phyloP scores from a whole-genome alignment of 2,888 invertebrate genomes.

The Sipunculus nudus region DNA sequence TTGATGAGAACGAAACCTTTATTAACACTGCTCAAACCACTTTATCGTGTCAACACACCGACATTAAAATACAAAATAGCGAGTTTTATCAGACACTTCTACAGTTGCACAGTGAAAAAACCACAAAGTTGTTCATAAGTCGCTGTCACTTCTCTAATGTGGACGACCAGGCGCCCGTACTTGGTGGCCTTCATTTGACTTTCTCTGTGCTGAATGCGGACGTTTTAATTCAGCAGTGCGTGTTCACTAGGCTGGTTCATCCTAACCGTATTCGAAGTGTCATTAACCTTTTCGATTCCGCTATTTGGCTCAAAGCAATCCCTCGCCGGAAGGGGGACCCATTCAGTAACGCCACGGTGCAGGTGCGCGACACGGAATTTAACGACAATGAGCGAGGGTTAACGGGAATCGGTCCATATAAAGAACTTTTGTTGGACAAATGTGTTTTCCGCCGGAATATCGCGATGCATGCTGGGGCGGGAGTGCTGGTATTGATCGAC shows the following conservation, averaged over 20 bases:
- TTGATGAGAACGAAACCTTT: constrained; percentile 16
- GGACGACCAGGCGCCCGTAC: background rate
- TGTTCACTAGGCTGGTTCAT: constrained; percentile 28
- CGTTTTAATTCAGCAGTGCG: constrained; percentile 23
- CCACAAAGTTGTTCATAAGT: constrained; percentile 4
- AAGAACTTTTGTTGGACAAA: constrained; percentile 13
- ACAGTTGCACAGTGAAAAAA: constrained; percentile 6
- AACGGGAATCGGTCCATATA: constrained; percentile 32
- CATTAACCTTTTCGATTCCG: constrained; percentile 37
- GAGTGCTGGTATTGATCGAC: constrained; percentile 28
- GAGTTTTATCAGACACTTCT: constrained; percentile 27
- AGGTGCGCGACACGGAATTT: constrained; percentile 26
- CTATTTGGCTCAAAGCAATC: constrained; percentile 34
- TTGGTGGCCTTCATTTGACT: constrained; percentile 31
- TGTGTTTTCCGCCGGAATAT: constrained; percentile 27
- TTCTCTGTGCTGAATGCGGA: constrained; percentile 17
- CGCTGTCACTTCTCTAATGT: constrained; percentile 18
- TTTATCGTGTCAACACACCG: constrained; percentile 20
- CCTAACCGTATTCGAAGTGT: constrained; percentile 32
- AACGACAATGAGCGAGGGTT: constrained; percentile 35
- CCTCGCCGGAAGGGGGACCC: constrained; percentile 1
- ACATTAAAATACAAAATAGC: constrained; percentile 13
- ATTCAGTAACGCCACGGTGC: constrained; percentile 19
- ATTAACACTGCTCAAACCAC: constrained; percentile 2
- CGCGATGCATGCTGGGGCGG: constrained; percentile 40